Percentiles rank a stretch among this genome's conserved stretches.
phyloP scores from a whole-genome alignment of 2,888 invertebrate species.

The Branchipolynoe longqiensis region DNA sequence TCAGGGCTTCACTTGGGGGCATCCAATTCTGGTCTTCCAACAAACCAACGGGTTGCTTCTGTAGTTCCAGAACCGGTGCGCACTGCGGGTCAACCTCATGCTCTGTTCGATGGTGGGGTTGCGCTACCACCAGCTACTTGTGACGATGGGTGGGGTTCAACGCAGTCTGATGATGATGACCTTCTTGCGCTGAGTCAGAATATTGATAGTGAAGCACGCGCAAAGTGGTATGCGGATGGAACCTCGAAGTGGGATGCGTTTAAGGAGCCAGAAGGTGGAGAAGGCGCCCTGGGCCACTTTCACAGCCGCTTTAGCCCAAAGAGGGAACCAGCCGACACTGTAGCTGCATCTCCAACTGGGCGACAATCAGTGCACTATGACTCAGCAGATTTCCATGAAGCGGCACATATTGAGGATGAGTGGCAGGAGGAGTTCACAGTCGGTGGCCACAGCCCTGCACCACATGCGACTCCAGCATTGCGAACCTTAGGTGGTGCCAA shows the following conservation, averaged over 20 bases:
- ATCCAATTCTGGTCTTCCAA: no score
- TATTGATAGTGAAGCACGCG: background rate
- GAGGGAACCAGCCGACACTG: background rate
- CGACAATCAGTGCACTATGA: background rate
- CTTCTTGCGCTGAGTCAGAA: background rate
- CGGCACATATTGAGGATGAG: constrained; percentile 10
- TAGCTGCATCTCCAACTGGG: background rate
- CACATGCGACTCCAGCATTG: background rate
- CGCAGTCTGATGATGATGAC: background rate
- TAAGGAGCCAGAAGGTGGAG: background rate
- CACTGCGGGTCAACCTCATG: no score
- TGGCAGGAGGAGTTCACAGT: constrained; percentile 3
- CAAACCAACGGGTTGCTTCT: no score
- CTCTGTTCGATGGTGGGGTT: no score
- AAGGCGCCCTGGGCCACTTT: background rate
- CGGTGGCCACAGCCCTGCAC: background rate
- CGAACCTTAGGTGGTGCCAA: background rate
- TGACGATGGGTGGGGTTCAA: background rate
- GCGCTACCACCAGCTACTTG: no score
- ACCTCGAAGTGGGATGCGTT: constrained; percentile 40
- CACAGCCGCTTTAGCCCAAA: constrained; percentile 26
- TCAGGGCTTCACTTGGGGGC: no score
- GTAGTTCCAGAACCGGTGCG: no score
- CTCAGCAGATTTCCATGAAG: background rate
- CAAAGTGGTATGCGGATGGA: background rate